These are phyloP conservation scores for Pithys albifrons DNA, from an alignment of 2,113 vertebrate genomes.

Conservation along the genomic window DNA sequence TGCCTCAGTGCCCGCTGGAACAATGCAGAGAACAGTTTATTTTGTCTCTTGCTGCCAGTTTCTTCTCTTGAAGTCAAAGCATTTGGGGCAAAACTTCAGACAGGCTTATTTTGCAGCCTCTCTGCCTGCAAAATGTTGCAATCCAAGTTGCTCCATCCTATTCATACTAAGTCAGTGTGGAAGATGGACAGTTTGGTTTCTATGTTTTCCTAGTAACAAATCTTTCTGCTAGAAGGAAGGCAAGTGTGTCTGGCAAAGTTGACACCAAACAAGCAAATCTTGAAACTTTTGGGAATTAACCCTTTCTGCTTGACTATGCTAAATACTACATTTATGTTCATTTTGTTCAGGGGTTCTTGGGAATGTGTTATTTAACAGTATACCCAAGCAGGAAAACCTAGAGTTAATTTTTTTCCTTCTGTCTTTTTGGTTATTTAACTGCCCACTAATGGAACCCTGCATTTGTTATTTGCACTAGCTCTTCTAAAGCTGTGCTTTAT, in stretches of 20 bases:
- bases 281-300: neutral
- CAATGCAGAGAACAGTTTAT: neutral
- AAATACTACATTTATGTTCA: neutral
- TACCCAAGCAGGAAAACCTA: neutral
- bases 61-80: constrained; percentile 4
- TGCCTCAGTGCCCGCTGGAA: neutral
- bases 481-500: neutral
- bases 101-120: neutral
- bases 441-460: neutral
- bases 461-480: neutral
- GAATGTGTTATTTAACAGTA: neutral
- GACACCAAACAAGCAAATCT: neutral
- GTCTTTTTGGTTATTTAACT: neutral
- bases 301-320: neutral
- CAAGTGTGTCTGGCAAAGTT: neutral
- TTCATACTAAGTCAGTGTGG: neutral
- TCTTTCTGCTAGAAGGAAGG: neutral
- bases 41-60: neutral
- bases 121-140: neutral
- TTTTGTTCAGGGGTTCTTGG: neutral
- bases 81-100: neutral
- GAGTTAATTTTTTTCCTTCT: neutral
- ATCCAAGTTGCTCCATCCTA: neutral
- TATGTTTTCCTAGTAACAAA: neutral
- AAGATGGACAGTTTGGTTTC: neutral